Conservation (phyloP, 37 sponge, comb jelly and placozoan genomes). For the Bolinopsis microptera region DNA sequence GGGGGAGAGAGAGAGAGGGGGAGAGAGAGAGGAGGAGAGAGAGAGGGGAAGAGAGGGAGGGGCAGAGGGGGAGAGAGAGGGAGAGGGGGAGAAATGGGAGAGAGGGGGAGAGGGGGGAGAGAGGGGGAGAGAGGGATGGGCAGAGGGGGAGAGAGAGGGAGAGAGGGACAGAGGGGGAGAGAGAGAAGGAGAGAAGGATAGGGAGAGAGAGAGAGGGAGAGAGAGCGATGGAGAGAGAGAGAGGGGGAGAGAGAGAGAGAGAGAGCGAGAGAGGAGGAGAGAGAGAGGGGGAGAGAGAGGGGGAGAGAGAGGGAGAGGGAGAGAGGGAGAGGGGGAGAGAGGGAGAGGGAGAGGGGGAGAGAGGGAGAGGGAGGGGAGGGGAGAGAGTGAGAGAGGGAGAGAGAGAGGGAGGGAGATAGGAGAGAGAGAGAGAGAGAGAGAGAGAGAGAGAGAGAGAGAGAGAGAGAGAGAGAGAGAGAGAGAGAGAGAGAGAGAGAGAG, state of each 20-base stretch:
- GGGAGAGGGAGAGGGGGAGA: neutral
- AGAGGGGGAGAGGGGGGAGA: neutral
- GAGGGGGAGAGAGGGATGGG: neutral
- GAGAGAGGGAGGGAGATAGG: neutral
- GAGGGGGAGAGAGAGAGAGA: no score
- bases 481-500: slow-evolving; percentile 7
- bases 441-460: slow-evolving; percentile 7
- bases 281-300: neutral
- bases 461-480: slow-evolving; percentile 7
- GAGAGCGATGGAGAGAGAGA: no score
- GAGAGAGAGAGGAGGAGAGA: neutral
- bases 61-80: no score
- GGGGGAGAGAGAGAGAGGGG: neutral
- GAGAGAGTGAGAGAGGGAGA: no score
- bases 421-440: slow-evolving; percentile 7
- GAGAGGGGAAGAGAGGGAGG: neutral
- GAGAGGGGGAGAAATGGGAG: no score
- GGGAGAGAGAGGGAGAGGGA: neutral
- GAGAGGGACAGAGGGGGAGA: no score
- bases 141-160: no score
- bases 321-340: neutral
- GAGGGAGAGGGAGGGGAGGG: neutral
- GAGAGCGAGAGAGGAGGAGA: no score
- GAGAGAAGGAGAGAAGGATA: neutral
- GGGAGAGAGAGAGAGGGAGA: neutral